Base-by-base conservation (phyloP, 2,888 invertebrate genomes). In the Magallana nippona region DNA sequence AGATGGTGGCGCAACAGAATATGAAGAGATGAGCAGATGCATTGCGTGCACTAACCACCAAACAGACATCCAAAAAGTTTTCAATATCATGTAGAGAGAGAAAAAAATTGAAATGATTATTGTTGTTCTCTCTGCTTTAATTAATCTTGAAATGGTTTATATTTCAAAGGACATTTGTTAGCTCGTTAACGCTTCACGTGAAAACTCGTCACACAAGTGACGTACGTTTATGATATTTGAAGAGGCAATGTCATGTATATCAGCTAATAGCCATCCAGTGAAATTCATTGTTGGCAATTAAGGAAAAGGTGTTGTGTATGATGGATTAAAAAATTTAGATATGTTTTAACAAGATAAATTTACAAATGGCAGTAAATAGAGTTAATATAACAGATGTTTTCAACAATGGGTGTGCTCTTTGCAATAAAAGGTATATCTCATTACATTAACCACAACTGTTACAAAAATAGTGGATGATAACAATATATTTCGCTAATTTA, bases 51-150 rank as follows among this genome's bases (percentile, higher is more conserved):
- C 13, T 17, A 58, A 58, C 19, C 17, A 62, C 17, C 19, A 71
- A 71, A 71, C 27, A 27, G 71, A 71, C 71, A 71, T 22, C 8
- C 22, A 27, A 71, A 71, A 27, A 32, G 62, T 71, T 71, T 13
- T 71, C 71, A 71, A 71, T 32, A 71, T 71, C 27, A 71, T 71
- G 32, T 71, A 71, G 71, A 71, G 44, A 44, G 44, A 44, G 44
- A 44, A 63, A 71, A 71, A 32, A 22, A 62, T 27, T 71, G 22
- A 5, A 15, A 22, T 71, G 22, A 27, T 22, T 13, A 27, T 71
- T 71, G 71, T 22, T 71, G 27, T 71, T 32, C 71, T 27, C 32
- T 71, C 71, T 71, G 71, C 22, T 27, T 71, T 22, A 71, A 71
- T 71, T 27, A 71, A 71, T 15, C 71, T 13, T 71, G 32, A 32